Base-by-base conservation (phyloP, 2,888 invertebrate genomes). In the Clepsis dumicolana region DNA sequence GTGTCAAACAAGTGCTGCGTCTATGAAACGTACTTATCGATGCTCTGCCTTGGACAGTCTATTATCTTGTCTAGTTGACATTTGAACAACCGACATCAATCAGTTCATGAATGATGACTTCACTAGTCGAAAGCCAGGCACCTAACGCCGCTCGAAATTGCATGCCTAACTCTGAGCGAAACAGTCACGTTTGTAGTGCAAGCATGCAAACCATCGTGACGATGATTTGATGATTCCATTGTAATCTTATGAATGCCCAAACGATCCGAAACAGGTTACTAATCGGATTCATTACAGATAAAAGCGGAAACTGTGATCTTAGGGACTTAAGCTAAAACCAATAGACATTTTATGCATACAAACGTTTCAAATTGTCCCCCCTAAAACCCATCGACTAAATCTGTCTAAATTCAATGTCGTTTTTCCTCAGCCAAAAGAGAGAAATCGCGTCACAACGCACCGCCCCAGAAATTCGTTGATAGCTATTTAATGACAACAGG, bases 401-500 rank as follows among this genome's bases (percentile, higher is more conserved):
- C 56, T 21, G 32, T 21, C 56, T 56, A 56, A 56, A 56, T 35
- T 35, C 56, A 32, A 32, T 24, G 18, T 32, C 35, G 32, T 10
- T 35, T 32, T 21, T 25, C 63, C 57, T 41, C 21, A 18, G n/a
- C 27, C n/a, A 48, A 18, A 54, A 66, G 59, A 54, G 48, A 66
- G 14, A 54, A 54, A 53, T 62, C 35, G 44, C n/a, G 54, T 50
- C 56, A 52, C 62, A 41, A 50, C 54, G 29, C 32, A 41, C 24
- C 53, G 24, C 68, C 68, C 52, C 59, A 44, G 21, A 5, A 59
- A 64, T 68, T 68, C 52, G 57, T 68, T 64, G 70, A 64, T 63
- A 32, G 62, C 52, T 57, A 71, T 72, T 70, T 71, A 71, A 77
- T 74, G 72, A 69, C 67, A 69, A 74, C 73, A 72, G 72, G 52